Conservation (phyloP, 2,888 invertebrate genomes). For the Pristionchus entomophagus region DNA sequence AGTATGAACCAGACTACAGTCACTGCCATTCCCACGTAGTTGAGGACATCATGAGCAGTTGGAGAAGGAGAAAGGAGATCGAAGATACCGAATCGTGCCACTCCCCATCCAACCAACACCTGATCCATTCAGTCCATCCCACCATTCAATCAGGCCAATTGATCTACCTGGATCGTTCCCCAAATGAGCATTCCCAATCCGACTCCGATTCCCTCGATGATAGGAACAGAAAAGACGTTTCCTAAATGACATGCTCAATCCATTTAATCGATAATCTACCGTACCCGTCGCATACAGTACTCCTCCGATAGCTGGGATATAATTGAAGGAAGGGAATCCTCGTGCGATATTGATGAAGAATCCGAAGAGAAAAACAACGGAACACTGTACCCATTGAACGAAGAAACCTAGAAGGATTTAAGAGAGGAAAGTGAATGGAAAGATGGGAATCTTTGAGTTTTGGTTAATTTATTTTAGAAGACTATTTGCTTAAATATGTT, state of each 20-base stretch:
- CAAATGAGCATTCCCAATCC: slow-evolving; percentile 72
- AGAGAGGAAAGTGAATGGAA: too few species aligned
- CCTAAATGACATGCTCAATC: slow-evolving; percentile 51
- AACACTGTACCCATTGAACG: slow-evolving; percentile 73
- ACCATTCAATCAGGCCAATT: not conserved
- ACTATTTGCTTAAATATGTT: too few species aligned
- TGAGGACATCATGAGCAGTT: slow-evolving; percentile 64
- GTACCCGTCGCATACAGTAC: slow-evolving; percentile 70
- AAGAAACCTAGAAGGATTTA: slow-evolving; percentile 66
- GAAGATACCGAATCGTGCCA: slow-evolving; percentile 72
- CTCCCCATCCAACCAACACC: slow-evolving; percentile 72
- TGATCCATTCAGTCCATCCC: too few species aligned
- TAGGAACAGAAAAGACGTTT: slow-evolving; percentile 72
- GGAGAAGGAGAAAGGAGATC: slow-evolving; percentile 60
- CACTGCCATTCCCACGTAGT: slow-evolving; percentile 68
- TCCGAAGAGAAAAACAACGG: slow-evolving; percentile 69
- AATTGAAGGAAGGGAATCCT: slow-evolving; percentile 66
- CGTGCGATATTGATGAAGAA: slow-evolving; percentile 62
- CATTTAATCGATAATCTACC: not conserved
- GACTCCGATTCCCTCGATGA: slow-evolving; percentile 70
- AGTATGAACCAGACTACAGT: slow-evolving; percentile 58
- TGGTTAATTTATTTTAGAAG: too few species aligned
- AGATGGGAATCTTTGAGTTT: too few species aligned
- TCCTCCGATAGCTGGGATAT: slow-evolving; percentile 68
- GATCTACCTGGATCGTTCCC: slow-evolving; percentile 68